phyloP scores from a whole-genome alignment of 2,888 invertebrate species.

The Tethea ocularis region DNA sequence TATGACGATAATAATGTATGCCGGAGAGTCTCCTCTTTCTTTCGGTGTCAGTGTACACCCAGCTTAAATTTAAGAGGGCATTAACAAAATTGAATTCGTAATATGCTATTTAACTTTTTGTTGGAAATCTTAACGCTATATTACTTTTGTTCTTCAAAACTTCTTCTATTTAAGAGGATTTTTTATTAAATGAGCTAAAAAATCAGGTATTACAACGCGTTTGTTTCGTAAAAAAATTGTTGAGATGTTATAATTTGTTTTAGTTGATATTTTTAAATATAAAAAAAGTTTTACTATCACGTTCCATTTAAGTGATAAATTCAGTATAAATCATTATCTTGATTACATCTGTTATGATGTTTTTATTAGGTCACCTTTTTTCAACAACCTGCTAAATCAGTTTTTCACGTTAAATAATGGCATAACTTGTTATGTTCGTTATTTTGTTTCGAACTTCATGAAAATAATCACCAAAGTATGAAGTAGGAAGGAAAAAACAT shows the following conservation, averaged over 20 bases:
- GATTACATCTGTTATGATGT: neutral
- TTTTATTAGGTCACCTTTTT: neutral
- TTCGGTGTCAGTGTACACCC: conserved; percentile 25
- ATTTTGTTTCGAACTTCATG: conserved; percentile 2
- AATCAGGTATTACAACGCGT: conserved; percentile 47
- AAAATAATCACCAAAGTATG: conserved; percentile 1
- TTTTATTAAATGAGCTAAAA: conserved; percentile 60
- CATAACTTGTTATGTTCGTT: conserved; percentile 1
- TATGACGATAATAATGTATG: no score
- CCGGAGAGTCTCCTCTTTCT: neutral
- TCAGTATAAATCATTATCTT: neutral
- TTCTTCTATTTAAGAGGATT: conserved; percentile 67
- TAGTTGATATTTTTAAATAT: conserved; percentile 43
- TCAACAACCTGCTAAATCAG: neutral
- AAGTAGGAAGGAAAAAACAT: neutral
- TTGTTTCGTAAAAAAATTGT: conserved; percentile 47
- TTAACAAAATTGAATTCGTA: conserved; percentile 74
- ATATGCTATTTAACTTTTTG: conserved; percentile 78
- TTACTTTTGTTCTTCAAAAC: conserved; percentile 67
- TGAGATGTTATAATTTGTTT: conserved; percentile 59
- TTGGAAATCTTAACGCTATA: conserved; percentile 56
- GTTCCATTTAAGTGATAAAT: conserved; percentile 18
- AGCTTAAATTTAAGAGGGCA: conserved; percentile 50
- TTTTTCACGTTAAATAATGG: neutral
- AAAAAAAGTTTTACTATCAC: neutral